phyloP scores from a whole-genome alignment of 1,140 invertebrate species.

The Nasonia giraulti region DNA sequence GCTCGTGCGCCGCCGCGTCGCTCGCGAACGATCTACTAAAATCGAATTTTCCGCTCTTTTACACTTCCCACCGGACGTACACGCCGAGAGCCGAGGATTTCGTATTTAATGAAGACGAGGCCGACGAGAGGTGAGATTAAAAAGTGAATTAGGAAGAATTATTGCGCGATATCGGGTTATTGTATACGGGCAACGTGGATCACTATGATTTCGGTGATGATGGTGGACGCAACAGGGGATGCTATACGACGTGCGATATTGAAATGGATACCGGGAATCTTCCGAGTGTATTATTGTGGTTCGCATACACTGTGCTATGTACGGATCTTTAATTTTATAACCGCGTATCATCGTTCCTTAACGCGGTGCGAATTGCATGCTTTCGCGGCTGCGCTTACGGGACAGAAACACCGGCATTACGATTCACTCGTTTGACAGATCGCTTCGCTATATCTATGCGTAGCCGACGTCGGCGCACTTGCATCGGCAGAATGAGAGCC shows the following conservation, averaged over 20 bases:
- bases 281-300: neutral
- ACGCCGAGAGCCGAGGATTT: conserved; percentile 16
- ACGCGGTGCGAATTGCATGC: neutral
- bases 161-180: neutral
- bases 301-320: neutral
- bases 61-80: conserved; percentile 4
- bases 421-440: neutral
- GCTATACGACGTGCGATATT: neutral
- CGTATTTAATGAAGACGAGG: neutral
- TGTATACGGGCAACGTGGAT: conserved; percentile 35
- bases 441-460: no score
- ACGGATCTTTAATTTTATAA: neutral
- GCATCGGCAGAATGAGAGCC: no score
- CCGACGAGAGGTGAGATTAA: conserved; percentile 49
- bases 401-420: neutral
- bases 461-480: no score
- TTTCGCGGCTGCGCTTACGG: neutral
- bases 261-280: conserved; percentile 52
- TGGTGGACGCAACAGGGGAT: neutral
- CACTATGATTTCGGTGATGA: conserved; percentile 46
- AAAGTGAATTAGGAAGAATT: neutral
- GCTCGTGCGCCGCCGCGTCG: neutral
- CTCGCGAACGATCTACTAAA: conserved; percentile 14
- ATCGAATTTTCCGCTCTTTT: conserved; percentile 49
- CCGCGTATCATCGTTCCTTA: neutral